Evolutionary conservation across 2,797 vertebrate species (phyloP).

Genomic region (Anguilla pacifica): DNA sequence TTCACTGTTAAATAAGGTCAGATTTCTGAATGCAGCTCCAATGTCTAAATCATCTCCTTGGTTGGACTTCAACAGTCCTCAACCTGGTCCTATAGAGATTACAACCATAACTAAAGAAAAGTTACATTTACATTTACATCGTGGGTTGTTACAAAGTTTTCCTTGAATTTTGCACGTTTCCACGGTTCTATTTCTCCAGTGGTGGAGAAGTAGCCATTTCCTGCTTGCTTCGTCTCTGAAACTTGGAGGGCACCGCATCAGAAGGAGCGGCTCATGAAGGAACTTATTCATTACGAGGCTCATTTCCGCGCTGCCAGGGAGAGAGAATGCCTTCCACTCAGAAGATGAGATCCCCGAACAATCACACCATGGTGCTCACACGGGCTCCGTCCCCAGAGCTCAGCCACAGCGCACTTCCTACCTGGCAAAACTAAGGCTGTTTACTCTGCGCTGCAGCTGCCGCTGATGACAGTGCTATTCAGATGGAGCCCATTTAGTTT

Average conservation of each 20-base stretch:
- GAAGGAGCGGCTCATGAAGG: constrained; percentile 35
- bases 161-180: background rate
- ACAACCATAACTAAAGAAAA: background rate
- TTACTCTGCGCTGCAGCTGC: background rate
- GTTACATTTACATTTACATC: too few relatives aligned
- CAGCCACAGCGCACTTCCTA: background rate
- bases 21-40: background rate
- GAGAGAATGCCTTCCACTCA: constrained; percentile 20
- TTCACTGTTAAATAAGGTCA: background rate
- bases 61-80: background rate
- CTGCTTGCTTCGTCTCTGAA: background rate
- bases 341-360: constrained; percentile 34
- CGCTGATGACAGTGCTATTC: background rate
- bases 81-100: background rate
- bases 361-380: background rate
- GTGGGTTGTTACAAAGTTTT: background rate
- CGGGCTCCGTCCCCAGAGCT: constrained; percentile 5
- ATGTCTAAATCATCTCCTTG: background rate
- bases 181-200: background rate
- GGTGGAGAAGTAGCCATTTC: constrained; percentile 13
- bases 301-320: constrained; percentile 25
- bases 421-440: background rate
- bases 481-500: background rate
- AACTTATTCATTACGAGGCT: constrained; percentile 29
- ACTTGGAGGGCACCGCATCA: constrained; percentile 9